Base-by-base conservation (phyloP, 2,888 invertebrate species). In the Hemithea aestivaria region DNA sequence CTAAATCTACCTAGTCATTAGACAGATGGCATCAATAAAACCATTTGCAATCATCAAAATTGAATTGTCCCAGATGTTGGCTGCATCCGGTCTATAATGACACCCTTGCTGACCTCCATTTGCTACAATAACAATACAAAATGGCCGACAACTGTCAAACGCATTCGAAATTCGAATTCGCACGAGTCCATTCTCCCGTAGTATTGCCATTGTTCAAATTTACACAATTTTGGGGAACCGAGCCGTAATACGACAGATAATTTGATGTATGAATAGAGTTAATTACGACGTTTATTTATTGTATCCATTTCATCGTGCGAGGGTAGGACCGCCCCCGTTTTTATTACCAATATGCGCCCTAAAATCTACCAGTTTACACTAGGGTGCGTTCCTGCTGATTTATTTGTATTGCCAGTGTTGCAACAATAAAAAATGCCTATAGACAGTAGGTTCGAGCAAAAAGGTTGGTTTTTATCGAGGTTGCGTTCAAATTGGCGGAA, bases 281-380 rank as follows among this genome's bases (percentile, higher is more conserved):
- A 83, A 84, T 83, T 82, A 81, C 64, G 61, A 66, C 71, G 69
- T 81, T 79, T 79, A 82, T 81, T 79, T 82, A 80, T 81, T 81
- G 81, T 82, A 78, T 79, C 77, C 79, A 71, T 82, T 77, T 74
- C 80, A 67, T 65, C 68, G 66, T 56, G 34, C 37, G 47, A 62
- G 67, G 65, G 59, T 50, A 50, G 62, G 46, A 47, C 56, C 58
- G 61, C 72, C 73, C 74, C 68, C 62, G 66, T 69, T 76, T 75
- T 75, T 76, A 76, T 76, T 72, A 69, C 69, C 69, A 61, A 57
- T 57, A 57, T 58, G 64, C 66, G 63, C 76, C 78, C 75, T 52
- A 63, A 66, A 60, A 53, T 64, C 58, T 60, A 65, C 57, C 20
- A 65, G 48, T 56, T 58, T 63, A 53, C 54, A 56, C 55, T 65